Base-by-base conservation (phyloP, 2,797 vertebrate genomes). In the Peromyscus nudipes region DNA sequence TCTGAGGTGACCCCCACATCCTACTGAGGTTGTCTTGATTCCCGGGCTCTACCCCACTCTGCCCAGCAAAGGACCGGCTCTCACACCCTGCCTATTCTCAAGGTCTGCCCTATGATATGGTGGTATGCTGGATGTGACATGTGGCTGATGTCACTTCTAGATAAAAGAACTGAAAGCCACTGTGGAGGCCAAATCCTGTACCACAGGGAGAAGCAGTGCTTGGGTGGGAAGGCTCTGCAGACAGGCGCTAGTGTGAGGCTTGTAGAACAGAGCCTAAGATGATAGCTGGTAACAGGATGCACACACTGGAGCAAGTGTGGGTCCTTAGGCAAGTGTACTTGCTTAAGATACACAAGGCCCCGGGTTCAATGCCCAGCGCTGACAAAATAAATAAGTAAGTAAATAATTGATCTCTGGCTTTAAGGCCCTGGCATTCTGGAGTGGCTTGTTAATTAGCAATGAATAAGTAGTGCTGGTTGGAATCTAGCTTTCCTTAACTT, bases 131-230 rank as follows among this genome's bases (percentile, higher is more conserved):
- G 13, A 49, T 3, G 19, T 65, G 82, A 52, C 55, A 25, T 25
- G 9, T 55, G n/a, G 76, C 40, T 13, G 52, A 49, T 37, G 46
- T 64, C 34, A 49, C 81, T 86, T 83, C 16, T 46, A 37, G 43
- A 64, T 75, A 57, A 21, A 81, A 95, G 83, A 27, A 7, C 9
- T 6, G 55, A 14, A 11, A 57, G 46, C 25, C 46, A 13, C 34
- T 46, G n/a, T 1, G 0, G 25, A 37, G 17, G 27, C 23, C 4
- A 27, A 49, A n/a, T 11, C 6, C 6, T 31, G n/a, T 4, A 43
- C 49, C 64, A 49, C 55, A 49, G 71, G 49, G 55, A n/a, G 8
- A 93, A 46, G 9, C 4, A 3, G 49, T 1, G 14, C 34, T 3
- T 12, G n/a, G 14, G 23, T 3, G 11, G 49, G 37, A 77, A 46